Conservation (phyloP, 2,113 vertebrate species). For the Calypte anna region DNA sequence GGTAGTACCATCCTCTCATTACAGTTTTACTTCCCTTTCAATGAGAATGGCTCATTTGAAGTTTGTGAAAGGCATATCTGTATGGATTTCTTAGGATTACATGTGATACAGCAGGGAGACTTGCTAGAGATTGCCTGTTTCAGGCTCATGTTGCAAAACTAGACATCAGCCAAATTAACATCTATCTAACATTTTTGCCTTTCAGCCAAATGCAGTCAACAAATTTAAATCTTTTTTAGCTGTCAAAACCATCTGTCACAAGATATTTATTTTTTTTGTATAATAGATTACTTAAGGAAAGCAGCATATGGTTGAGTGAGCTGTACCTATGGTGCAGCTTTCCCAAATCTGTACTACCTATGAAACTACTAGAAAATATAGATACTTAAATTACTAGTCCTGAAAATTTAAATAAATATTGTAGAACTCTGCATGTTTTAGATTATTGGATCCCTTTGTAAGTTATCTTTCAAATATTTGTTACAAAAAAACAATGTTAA, state of each 20-base stretch:
- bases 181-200: constrained; percentile 80
- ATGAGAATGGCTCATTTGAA: constrained; percentile 72
- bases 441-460: background rate
- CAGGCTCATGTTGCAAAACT: constrained; percentile 80
- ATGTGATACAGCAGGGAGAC: constrained; percentile 67
- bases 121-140: constrained; percentile 79
- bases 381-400: background rate
- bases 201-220: constrained; percentile 78
- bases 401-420: background rate
- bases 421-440: background rate
- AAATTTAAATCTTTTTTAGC: constrained; percentile 74
- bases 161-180: constrained; percentile 86
- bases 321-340: constrained; percentile 51
- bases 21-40: constrained; percentile 70
- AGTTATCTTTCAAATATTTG: background rate
- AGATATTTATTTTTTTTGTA: constrained; percentile 77
- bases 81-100: constrained; percentile 70
- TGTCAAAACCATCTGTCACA: constrained; percentile 83
- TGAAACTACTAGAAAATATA: constrained; percentile 9
- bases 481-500: background rate
- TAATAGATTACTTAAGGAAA: constrained; percentile 80
- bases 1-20: constrained; percentile 66
- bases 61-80: constrained; percentile 66
- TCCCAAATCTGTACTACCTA: background rate
- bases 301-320: constrained; percentile 64